These are phyloP conservation scores for Dascyllus trimaculatus DNA, from an alignment of 2,113 vertebrate species.

Conservation along the genomic window DNA sequence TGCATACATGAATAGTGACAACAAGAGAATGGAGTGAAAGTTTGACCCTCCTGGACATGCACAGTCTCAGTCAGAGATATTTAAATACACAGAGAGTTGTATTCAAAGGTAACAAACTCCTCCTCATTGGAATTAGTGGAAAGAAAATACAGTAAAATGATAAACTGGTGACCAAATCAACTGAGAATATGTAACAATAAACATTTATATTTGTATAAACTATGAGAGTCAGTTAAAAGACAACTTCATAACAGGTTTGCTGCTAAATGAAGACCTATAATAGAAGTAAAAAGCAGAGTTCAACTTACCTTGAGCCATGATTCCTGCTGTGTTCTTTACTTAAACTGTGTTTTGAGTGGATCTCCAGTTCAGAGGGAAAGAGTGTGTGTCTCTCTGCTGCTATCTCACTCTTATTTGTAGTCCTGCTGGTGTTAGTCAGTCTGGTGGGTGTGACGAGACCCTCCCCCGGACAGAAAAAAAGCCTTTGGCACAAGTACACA, in stretches of 20 bases:
- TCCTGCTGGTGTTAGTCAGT: neutral
- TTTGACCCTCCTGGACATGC: neutral
- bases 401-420: slow-evolving; percentile 49
- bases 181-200: neutral
- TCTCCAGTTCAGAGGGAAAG: neutral
- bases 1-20: neutral
- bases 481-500: neutral
- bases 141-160: neutral
- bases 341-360: neutral
- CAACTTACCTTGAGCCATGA: slow-evolving; percentile 73
- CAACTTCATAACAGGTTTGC: too few relatives aligned
- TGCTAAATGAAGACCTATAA: neutral
- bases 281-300: too few relatives aligned
- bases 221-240: too few relatives aligned
- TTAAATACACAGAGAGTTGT: neutral
- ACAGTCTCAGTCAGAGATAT: neutral
- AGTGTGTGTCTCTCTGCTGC: neutral
- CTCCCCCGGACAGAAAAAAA: slow-evolving; percentile 25
- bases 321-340: slow-evolving; percentile 18
- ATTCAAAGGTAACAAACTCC: neutral
- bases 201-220: too few relatives aligned
- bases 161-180: neutral
- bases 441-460: slow-evolving; percentile 62
- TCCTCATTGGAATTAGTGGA: neutral
- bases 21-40: neutral